Evolutionary conservation across 2,113 vertebrate species (phyloP).

Genomic region (Carassius auratus): DNA sequence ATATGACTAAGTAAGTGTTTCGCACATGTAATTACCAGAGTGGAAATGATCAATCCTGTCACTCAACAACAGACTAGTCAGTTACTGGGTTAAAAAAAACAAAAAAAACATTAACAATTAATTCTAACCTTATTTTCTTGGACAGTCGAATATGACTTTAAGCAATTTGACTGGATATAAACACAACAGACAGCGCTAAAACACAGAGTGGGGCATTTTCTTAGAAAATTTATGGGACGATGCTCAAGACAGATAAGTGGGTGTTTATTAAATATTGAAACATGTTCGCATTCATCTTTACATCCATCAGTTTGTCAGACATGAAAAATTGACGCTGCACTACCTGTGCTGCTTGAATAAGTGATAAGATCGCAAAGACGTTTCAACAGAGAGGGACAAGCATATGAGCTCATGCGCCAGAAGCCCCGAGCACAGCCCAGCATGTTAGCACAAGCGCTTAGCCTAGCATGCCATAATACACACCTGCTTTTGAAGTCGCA

Average conservation of each 20-base stretch:
- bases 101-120: too few relatives aligned
- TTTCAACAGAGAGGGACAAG: slow-evolving; percentile 59
- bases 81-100: not conserved
- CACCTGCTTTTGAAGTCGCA: not conserved
- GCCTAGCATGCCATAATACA: slow-evolving; percentile 29
- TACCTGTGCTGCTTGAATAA: slow-evolving; percentile 59
- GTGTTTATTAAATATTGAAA: slow-evolving; percentile 39
- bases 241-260: not conserved
- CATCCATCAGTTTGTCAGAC: slow-evolving; percentile 47
- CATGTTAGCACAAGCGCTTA: slow-evolving; percentile 30
- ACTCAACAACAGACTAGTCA: not conserved
- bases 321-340: slow-evolving; percentile 65
- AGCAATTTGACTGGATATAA: not conserved
- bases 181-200: not conserved
- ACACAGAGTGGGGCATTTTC: not conserved
- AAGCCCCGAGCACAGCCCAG: slow-evolving; percentile 21
- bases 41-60: not conserved
- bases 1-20: not conserved
- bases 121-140: not conserved
- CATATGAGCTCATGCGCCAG: slow-evolving; percentile 61
- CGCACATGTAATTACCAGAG: not conserved
- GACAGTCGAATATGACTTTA: not conserved
- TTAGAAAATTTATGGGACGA: not conserved
- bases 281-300: slow-evolving; percentile 48
- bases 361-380: slow-evolving; percentile 69